Conservation (phyloP, 2,113 vertebrate species). For the Xyliphius kryptos region DNA sequence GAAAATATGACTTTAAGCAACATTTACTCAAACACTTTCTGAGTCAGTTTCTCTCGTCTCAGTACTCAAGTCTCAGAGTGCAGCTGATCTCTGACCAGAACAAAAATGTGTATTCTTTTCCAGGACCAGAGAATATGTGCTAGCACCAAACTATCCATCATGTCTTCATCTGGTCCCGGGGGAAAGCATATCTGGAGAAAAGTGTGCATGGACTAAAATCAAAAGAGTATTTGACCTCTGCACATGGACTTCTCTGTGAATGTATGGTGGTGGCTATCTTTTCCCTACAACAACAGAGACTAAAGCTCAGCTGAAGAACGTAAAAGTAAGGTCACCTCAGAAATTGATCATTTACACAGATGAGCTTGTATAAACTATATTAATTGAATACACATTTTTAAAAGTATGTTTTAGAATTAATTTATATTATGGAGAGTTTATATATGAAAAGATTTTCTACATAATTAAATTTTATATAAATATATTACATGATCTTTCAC, state of each 20-base stretch:
- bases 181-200: constrained; percentile 36
- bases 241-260: constrained; percentile 36
- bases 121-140: constrained; percentile 21
- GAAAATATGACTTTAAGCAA: too few relatives aligned
- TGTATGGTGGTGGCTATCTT: constrained; percentile 8
- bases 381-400: too few relatives aligned
- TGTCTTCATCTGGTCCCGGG: constrained; percentile 45
- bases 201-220: constrained; percentile 40
- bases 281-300: constrained; percentile 17
- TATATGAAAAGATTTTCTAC: too few relatives aligned
- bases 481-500: too few relatives aligned
- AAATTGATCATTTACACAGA: too few relatives aligned
- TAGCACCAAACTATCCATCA: constrained; percentile 51
- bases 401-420: too few relatives aligned
- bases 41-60: constrained; percentile 1
- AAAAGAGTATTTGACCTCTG: constrained; percentile 50
- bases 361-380: too few relatives aligned
- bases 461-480: too few relatives aligned
- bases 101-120: constrained; percentile 5
- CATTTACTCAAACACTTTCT: too few relatives aligned
- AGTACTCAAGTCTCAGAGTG: too few relatives aligned
- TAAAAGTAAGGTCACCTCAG: constrained; percentile 23
- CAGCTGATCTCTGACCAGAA: constrained; percentile 12
- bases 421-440: too few relatives aligned
- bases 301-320: constrained; percentile 7